Evolutionary conservation across 2,797 vertebrate genomes (phyloP).

Genomic region (Vespertilio murinus): DNA sequence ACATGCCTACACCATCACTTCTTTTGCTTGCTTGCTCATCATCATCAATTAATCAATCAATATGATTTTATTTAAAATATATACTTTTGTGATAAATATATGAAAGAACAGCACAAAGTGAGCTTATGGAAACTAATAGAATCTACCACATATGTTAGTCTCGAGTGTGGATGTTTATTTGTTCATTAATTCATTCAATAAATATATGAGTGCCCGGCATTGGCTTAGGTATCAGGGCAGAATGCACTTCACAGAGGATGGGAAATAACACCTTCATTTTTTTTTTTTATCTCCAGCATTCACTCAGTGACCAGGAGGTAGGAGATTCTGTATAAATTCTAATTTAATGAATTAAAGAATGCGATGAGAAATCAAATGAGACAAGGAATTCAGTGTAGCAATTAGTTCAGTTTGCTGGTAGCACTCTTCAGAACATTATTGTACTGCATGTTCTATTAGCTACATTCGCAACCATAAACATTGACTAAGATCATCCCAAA

Average conservation of each 20-base stretch:
- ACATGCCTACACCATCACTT: background rate
- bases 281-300: background rate
- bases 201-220: background rate
- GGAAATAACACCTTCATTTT: constrained; percentile 15
- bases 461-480: background rate
- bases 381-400: constrained; percentile 20
- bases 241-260: background rate
- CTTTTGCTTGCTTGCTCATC: background rate
- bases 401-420: constrained; percentile 29
- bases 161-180: background rate
- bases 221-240: background rate
- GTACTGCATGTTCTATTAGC: constrained; percentile 23
- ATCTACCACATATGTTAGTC: background rate
- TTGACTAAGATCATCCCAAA: background rate
- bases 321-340: constrained; percentile 53
- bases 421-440: constrained; percentile 32
- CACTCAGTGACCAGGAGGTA: constrained; percentile 40
- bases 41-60: background rate
- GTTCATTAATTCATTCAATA: background rate
- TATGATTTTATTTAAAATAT: background rate
- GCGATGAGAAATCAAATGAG: constrained; percentile 33
- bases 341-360: constrained; percentile 39
- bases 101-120: background rate
- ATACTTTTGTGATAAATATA: background rate
- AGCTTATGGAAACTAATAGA: background rate